Base-by-base conservation (phyloP, 2,113 vertebrate genomes). In the Elachura formosa region DNA sequence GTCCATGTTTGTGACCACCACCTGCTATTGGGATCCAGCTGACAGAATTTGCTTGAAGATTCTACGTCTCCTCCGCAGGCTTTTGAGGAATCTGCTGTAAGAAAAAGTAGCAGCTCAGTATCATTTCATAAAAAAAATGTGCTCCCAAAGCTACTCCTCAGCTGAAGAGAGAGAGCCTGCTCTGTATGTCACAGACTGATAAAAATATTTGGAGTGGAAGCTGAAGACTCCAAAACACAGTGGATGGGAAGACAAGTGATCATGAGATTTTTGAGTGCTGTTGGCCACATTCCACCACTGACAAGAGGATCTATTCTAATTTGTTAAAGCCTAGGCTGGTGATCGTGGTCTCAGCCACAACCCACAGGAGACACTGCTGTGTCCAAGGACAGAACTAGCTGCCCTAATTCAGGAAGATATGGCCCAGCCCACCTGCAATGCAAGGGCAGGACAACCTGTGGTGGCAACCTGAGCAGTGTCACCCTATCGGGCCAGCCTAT, bases 11-110 rank as follows among this genome's bases (percentile, higher is more conserved):
- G 31, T 6, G 62, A 34, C 26, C 41, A 33, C 84, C 73, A 98
- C 97, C 96, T 98, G 94, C 73, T 97, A 92, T 66, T 33, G 89
- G 77, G 92, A 97, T 94, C 95, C 63, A 89, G 86, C 91, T 87
- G 84, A 86, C 96, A 89, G 54, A 84, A 56, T 67, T 49, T 94
- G 91, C 94, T 91, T 96, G 88, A 84, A 95, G 91, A 89, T 75
- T 79, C 77, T 77, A 92, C 58, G 64, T 94, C 96, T 96, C 93
- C 84, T 91, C 91, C 36, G 10, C 74, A 93, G 95, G 78, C 91
- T 95, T 94, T 89, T 94, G 95, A 95, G 87, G 96, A 87, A 85
- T 77, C 89, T 78, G 91, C 89, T 96, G 77, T 58, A 24, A 49
- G 92, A 49, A 38, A 66, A 49, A 59, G 28, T 2, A 49, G 40